A percentile compares a stretch with the other conserved stretches of the same genome.
These are phyloP conservation scores for Actenoides lindsayi DNA, from an alignment of 2,113 vertebrate species.

Conservation along the genomic window DNA sequence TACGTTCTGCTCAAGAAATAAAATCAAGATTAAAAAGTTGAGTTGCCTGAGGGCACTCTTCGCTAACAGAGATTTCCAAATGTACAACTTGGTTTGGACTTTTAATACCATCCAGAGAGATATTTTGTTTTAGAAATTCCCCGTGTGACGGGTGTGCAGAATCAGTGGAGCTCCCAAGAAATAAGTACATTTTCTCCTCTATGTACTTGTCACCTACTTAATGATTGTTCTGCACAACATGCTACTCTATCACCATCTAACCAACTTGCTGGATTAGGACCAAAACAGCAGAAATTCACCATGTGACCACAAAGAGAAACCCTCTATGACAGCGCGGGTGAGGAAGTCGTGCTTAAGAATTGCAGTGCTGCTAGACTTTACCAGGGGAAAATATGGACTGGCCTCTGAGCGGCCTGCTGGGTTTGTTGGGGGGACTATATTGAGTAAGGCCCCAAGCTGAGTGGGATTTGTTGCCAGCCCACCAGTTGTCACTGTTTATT, in stretches of 20 bases:
- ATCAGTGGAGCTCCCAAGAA: background rate
- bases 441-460: background rate
- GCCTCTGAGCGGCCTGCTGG: background rate
- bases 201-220: background rate
- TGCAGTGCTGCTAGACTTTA: background rate
- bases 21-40: conserved; percentile 26
- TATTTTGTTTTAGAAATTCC: background rate
- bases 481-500: background rate
- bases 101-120: background rate
- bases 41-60: conserved; percentile 5
- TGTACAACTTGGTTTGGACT: background rate
- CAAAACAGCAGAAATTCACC: background rate
- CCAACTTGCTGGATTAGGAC: background rate
- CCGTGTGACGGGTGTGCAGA: rapidly evolving
- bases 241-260: background rate
- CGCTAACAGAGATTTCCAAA: conserved; percentile 34
- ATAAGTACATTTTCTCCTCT: background rate
- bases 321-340: background rate
- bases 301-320: background rate
- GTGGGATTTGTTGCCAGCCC: background rate
- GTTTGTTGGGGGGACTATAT: background rate
- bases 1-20: conserved; percentile 14
- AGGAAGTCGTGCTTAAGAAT: background rate
- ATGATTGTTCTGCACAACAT: background rate
- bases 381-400: background rate